Percentiles rank a stretch among this genome's conserved stretches.
These are phyloP conservation scores for Masticophis lateralis DNA, from an alignment of 2,797 vertebrate species.

Conservation along the genomic window DNA sequence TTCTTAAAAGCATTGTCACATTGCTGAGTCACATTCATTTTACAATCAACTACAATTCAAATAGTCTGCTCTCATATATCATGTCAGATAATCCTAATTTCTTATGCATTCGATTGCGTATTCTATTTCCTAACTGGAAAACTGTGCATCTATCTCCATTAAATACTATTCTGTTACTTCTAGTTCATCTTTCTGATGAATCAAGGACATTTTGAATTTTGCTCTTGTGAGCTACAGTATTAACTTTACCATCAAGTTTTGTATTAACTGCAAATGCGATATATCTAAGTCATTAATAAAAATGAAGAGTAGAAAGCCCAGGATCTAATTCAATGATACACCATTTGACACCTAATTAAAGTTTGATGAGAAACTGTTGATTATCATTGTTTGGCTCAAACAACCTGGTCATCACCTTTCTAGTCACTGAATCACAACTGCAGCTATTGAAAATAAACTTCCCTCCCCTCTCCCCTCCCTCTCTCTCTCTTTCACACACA, in stretches of 20 bases:
- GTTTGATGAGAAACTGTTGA: background rate
- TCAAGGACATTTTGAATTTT: background rate
- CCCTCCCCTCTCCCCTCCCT: background rate
- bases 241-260: background rate
- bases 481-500: no score
- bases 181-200: background rate
- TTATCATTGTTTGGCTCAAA: background rate
- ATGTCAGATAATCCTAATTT: background rate
- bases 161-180: background rate
- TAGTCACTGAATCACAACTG: background rate
- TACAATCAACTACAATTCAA: background rate
- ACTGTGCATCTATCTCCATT: background rate
- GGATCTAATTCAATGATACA: background rate
- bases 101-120: background rate
- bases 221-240: background rate
- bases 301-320: background rate
- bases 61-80: background rate
- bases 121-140: background rate
- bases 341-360: background rate
- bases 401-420: background rate
- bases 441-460: background rate
- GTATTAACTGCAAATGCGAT: background rate
- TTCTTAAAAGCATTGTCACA: background rate
- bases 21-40: background rate
- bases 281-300: background rate